phyloP scores from a whole-genome alignment of 2,113 vertebrate genomes.

The Mormyrus lacerda region DNA sequence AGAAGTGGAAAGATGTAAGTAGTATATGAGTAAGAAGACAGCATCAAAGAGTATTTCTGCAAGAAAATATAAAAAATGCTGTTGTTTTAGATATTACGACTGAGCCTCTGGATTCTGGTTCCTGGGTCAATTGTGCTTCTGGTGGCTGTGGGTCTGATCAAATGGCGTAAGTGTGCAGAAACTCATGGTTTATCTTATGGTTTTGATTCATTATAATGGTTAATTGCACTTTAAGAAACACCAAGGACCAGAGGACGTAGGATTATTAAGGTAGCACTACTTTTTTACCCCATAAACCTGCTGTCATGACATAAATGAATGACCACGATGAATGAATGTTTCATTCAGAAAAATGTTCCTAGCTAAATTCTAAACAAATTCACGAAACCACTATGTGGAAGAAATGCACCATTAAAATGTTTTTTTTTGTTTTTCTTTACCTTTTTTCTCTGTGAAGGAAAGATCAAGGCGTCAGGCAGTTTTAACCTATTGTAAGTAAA shows the following conservation, averaged over 20 bases:
- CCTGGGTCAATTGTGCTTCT: not conserved
- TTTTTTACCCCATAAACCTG: not conserved
- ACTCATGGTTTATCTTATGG: not conserved
- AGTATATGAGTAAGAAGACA: not conserved
- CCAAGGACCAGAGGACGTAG: not conserved
- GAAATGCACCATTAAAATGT: not conserved
- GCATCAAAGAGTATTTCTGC: not conserved
- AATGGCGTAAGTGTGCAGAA: not conserved
- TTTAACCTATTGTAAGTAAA: not conserved
- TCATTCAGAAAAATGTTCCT: not conserved
- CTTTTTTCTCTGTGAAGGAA: not conserved
- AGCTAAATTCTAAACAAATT: not conserved
- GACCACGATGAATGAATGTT: not conserved
- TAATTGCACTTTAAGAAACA: too few relatives aligned
- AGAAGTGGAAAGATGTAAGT: not conserved
- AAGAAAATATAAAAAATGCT: not conserved
- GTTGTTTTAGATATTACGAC: not conserved
- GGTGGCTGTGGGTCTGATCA: not conserved
- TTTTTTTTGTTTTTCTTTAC: not conserved
- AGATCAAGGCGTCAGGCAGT: not conserved
- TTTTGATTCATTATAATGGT: not conserved
- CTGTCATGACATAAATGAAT: not conserved
- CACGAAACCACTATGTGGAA: not conserved
- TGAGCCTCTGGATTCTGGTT: not conserved
- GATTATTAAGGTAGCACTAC: not conserved